Percentiles rank a stretch among this genome's conserved stretches.
Evolutionary conservation across 2,113 vertebrate species (phyloP).

Genomic region (Progne subis): DNA sequence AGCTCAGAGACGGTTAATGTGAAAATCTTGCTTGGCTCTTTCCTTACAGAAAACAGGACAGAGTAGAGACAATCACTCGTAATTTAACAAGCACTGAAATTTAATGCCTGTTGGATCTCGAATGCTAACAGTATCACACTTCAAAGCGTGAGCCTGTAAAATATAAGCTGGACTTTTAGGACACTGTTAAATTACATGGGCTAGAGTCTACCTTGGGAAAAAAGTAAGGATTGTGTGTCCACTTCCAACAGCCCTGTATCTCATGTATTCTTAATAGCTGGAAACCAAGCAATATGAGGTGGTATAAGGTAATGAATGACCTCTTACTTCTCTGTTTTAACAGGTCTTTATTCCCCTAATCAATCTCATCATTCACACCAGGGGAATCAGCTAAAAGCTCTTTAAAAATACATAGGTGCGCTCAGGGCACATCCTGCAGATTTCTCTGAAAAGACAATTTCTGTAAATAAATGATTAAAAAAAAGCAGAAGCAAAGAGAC

Average conservation of each 20-base stretch:
- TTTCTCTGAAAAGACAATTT: neutral
- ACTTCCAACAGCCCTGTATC: neutral
- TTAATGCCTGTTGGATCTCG: neutral
- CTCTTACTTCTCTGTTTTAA: neutral
- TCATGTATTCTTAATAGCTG: conserved; percentile 56
- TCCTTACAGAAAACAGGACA: conserved; percentile 20
- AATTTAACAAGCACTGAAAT: conserved; percentile 51
- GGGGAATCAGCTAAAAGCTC: conserved; percentile 25
- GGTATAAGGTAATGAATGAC: conserved; percentile 18
- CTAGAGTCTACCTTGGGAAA: neutral
- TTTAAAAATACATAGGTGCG: conserved; percentile 5
- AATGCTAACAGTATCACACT: neutral
- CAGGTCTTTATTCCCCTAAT: conserved; percentile 2
- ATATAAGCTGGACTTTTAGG: neutral
- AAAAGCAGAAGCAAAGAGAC: neutral
- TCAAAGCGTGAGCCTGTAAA: neutral
- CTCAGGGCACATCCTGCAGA: neutral
- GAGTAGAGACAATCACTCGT: neutral
- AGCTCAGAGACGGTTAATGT: neutral
- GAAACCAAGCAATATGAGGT: neutral
- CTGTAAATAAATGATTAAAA: conserved; percentile 1
- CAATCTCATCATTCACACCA: conserved; percentile 17
- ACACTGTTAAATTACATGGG: neutral
- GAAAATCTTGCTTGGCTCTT: conserved; percentile 27
- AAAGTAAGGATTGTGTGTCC: conserved; percentile 47